Conservation (phyloP, 1,140 invertebrate genomes). For the Pararge aegeria region DNA sequence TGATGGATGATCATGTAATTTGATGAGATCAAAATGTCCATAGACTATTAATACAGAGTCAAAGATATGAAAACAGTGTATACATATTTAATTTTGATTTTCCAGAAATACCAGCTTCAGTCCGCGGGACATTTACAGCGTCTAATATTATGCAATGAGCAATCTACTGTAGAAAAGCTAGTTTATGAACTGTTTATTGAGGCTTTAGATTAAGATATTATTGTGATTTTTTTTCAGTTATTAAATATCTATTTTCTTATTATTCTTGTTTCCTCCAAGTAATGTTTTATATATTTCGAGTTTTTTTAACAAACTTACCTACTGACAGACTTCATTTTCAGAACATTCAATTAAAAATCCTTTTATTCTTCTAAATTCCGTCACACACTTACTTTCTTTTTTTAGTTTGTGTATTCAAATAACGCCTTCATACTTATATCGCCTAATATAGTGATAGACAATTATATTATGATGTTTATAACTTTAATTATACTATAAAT, state of each 20-base stretch:
- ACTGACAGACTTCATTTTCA: too few species aligned
- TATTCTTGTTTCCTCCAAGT: background rate
- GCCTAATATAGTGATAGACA: background rate
- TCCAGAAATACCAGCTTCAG: slow-evolving; percentile 40
- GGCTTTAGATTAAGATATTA: slow-evolving; percentile 30
- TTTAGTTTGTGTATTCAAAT: background rate
- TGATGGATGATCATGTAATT: too few species aligned
- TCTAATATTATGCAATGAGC: slow-evolving; percentile 27
- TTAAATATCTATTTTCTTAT: slow-evolving; percentile 22
- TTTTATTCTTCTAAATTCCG: too few species aligned
- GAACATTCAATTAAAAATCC: too few species aligned
- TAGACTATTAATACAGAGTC: too few species aligned
- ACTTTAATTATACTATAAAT: slow-evolving; percentile 8
- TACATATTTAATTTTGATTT: slow-evolving; percentile 12
- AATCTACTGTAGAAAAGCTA: background rate
- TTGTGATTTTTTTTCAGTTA: slow-evolving; percentile 35
- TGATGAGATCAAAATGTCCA: too few species aligned
- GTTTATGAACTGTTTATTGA: slow-evolving; percentile 4
- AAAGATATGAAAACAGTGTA: too few species aligned
- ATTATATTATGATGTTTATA: too few species aligned
- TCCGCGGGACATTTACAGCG: slow-evolving; percentile 40
- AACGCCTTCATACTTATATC: background rate
- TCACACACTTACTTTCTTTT: background rate
- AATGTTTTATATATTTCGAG: background rate
- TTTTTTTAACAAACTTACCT: too few species aligned